These are phyloP conservation scores for Aethina tumida DNA, from an alignment of 1,140 invertebrate genomes.

Conservation along the genomic window DNA sequence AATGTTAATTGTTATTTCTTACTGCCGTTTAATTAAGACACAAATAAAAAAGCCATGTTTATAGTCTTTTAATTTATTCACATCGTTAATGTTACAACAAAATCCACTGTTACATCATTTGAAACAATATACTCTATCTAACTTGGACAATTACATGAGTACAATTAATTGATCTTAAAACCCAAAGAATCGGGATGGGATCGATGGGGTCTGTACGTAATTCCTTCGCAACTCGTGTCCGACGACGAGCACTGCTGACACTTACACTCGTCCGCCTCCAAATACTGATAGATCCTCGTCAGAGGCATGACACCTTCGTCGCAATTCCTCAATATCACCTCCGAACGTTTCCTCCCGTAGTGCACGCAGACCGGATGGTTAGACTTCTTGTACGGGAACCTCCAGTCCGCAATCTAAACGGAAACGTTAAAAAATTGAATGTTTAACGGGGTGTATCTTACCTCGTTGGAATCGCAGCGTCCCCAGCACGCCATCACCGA, in stretches of 20 bases:
- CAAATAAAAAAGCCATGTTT: no score
- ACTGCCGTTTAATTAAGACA: no score
- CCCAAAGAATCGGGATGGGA: constrained; percentile 28
- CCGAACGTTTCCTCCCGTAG: constrained; percentile 44
- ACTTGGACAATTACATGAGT: neutral
- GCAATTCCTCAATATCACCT: constrained; percentile 50
- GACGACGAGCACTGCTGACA: constrained; percentile 32
- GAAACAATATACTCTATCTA: constrained; percentile 2
- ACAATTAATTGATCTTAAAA: constrained; percentile 18
- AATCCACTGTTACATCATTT: constrained; percentile 6
- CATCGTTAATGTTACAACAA: neutral
- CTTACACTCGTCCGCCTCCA: constrained; percentile 51
- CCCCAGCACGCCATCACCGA: constrained; percentile 73
- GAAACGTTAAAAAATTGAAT: constrained; percentile 5
- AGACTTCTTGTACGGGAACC: constrained; percentile 75
- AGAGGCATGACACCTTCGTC: constrained; percentile 48
- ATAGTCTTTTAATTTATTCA: neutral
- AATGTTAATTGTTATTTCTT: no score
- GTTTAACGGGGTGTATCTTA: no score
- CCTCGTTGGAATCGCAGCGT: constrained; percentile 72
- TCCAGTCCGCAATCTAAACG: constrained; percentile 66
- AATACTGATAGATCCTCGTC: constrained; percentile 48
- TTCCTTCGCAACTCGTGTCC: constrained; percentile 37
- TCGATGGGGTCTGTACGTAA: constrained; percentile 38
- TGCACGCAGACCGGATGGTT: constrained; percentile 78